phyloP scores from a whole-genome alignment of 2,797 vertebrate species.

The Anomalospiza imberbis region DNA sequence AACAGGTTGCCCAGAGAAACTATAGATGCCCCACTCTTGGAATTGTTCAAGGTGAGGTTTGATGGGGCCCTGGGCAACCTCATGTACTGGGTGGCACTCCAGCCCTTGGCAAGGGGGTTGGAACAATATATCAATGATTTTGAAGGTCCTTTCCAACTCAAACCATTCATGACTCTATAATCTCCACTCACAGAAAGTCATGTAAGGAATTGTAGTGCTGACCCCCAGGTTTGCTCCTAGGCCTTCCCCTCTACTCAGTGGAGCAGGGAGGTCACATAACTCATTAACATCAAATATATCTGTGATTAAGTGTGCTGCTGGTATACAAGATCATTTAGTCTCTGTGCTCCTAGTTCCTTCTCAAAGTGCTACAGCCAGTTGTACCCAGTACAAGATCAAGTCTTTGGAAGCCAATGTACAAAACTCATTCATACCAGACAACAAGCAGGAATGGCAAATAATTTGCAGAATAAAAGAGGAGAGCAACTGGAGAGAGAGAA shows the following conservation, averaged over 20 bases:
- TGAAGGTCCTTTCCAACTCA: neutral
- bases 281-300: neutral
- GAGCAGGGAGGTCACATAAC: neutral
- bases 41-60: neutral
- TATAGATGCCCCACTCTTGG: neutral
- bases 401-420: neutral
- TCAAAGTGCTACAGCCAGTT: neutral
- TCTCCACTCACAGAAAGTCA: neutral
- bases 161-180: neutral
- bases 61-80: neutral
- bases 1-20: neutral
- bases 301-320: neutral
- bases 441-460: neutral
- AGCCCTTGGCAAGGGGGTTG: neutral
- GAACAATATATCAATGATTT: neutral
- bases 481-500: neutral
- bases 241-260: accelerated
- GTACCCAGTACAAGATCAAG: neutral
- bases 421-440: neutral
- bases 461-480: neutral
- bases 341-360: neutral
- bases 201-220: neutral
- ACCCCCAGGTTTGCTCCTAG: neutral
- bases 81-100: neutral
- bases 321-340: neutral